Evolutionary conservation across 2,888 invertebrate species (phyloP), one percentile per base, ranked within the genome.

Genomic region (Eilema sororculum): DNA sequence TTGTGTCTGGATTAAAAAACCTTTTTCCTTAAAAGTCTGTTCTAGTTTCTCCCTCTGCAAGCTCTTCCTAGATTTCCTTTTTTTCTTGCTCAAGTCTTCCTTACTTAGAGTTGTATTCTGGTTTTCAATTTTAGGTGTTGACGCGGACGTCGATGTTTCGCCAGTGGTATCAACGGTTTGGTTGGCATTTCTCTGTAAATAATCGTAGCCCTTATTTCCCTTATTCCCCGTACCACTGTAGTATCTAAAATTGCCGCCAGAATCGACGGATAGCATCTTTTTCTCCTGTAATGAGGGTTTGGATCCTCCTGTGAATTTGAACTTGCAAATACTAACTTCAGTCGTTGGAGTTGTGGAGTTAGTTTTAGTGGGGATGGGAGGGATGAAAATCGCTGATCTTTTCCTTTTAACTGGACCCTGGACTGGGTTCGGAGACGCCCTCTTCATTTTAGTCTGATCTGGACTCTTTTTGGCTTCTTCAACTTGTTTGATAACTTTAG

Each of bases 11-110:
- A 99, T 98, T 64, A 99, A 94, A 88, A 99, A 98, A 0, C 98
- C 98, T 85, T 98, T 98, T 87, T 98, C 98, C 84, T 98, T 98
- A 87, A 99, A 98, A 0, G 98, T 98, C 89, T 98, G 98, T 90
- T 98, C 98, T 10, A 99, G 93, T 86, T 98, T 98, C 85, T 98
- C 98, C 30, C 98, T 93, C 82, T 98, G 98, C 37, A 98, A 89
- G n/a, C 98, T 98, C 85, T 98, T 97, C 59, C 98, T 93, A 0
- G 98, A 97, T 86, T 98, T 98, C 61, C 98, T 94, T 85, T 98
- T 98, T 77, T 96, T 94, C 76, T 96, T 95, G 30, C 91, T 92
- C 69, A 94, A 90, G 67, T 96, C 95, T 52, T 95, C 94, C 65
- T 91, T 89, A 63, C 82, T 84, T 1, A 81, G 66, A 60, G 84